Evolutionary conservation across 1,140 invertebrate genomes (phyloP).

Genomic region (Drosophila lacteicornis): DNA sequence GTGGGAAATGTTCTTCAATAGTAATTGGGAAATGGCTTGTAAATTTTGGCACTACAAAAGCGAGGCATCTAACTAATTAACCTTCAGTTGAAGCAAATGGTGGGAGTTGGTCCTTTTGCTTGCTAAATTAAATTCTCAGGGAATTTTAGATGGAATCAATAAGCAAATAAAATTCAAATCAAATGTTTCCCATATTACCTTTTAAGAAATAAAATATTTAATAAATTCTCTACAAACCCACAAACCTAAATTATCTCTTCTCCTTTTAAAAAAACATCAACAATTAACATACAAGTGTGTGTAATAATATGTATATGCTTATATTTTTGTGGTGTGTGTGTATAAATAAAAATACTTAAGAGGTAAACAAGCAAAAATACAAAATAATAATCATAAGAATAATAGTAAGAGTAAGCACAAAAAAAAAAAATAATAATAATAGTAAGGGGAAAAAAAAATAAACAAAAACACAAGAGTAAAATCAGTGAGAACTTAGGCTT

Average conservation of each 20-base stretch:
- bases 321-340: conserved; percentile 24
- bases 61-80: no score
- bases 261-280: neutral
- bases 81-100: no score
- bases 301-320: conserved; percentile 27
- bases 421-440: neutral
- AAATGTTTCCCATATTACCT: no score
- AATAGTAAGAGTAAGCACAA: conserved; percentile 1
- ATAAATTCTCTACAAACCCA: no score
- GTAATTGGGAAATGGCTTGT: neutral
- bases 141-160: no score
- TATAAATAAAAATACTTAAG: conserved; percentile 60
- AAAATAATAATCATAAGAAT: conserved; percentile 10
- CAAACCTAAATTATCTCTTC: no score
- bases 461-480: conserved; percentile 10
- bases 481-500: conserved; percentile 15
- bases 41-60: neutral
- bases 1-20: neutral
- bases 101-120: no score
- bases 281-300: neutral
- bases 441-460: conserved; percentile 10
- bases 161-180: no score
- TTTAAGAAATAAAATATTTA: no score
- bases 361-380: conserved; percentile 27
- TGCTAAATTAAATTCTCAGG: no score